Base-by-base conservation (phyloP, 1,140 invertebrate species). In the Eupeodes corollae region DNA sequence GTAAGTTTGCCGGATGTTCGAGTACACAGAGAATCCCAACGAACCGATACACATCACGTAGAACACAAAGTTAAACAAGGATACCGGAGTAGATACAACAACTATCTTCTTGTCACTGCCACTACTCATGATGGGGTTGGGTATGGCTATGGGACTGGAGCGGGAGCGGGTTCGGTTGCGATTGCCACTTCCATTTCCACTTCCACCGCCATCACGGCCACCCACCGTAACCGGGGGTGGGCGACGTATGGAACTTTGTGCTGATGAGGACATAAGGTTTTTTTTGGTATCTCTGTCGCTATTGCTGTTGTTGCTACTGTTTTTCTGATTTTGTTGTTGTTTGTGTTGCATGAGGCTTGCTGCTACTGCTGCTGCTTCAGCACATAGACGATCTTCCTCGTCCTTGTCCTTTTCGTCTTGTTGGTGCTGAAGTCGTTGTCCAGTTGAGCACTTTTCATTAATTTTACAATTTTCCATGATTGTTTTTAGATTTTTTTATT, bases 21-120 rank as follows among this genome's bases (percentile, higher is more conserved):
- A 52, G 39, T 67, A 68, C 18, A 67, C 35, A 3, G 65, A 57
- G 31, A 68, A 64, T 32, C 59, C 63, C 47, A 67, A 58, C 30
- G 62, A 59, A 52, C 59, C 55, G 46, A 68, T 54, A 51, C 62
- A 67, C 44, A 68, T 51, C 56, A 61, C 54, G 46, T 65, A 68
- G 53, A 63, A 53, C 49, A 58, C 53, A 32, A 68, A 47, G 46
- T 65, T 59, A 50, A 67, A 46, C 47, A 65, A 48, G 47, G 61
- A 58, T 38, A 58, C 13, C 6, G 49, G 26, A 9, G 21, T 6
- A 26, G 35, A 13, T n/a, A 15, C 35, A 15, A 3, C 35, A 37
- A 37, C 13, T 37, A 37, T 37, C 15, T 37, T 37, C 12, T 37
- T 37, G 5, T 37, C 13, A 37, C 6, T 37, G 10, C 15, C 15